Conservation (phyloP, 1,140 invertebrate species). For the Cherax destructor region DNA sequence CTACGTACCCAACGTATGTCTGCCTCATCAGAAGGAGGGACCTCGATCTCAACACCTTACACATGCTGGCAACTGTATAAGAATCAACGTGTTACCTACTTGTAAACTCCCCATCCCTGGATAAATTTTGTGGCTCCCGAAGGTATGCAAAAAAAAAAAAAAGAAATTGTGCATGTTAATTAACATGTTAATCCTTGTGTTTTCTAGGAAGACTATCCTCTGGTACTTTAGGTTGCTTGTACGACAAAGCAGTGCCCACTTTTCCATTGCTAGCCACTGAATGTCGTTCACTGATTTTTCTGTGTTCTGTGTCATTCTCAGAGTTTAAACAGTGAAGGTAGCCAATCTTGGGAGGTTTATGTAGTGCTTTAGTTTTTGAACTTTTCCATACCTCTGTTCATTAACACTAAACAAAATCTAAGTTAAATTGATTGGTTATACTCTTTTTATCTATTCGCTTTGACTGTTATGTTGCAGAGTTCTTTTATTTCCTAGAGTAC, state of each 20-base stretch:
- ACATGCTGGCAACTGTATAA: slow-evolving; percentile 8
- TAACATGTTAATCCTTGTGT: slow-evolving; percentile 3
- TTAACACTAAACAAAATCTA: neutral
- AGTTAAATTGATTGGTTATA: neutral
- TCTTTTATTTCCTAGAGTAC: neutral
- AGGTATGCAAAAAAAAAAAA: neutral
- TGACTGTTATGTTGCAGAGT: too few species aligned
- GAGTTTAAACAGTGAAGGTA: neutral
- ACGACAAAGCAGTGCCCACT: neutral
- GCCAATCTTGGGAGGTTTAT: neutral
- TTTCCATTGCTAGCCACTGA: neutral
- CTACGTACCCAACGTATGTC: neutral
- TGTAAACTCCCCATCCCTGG: neutral
- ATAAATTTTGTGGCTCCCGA: neutral
- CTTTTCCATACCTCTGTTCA: neutral
- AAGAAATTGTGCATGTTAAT: neutral
- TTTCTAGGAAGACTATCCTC: neutral
- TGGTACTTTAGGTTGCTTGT: slow-evolving; percentile 1
- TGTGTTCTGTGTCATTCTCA: neutral
- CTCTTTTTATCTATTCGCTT: neutral
- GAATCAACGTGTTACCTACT: neutral
- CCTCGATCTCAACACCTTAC: neutral
- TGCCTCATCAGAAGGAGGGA: neutral
- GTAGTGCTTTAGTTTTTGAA: neutral
- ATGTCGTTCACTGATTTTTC: neutral